phyloP scores from a whole-genome alignment of 2,113 vertebrate genomes.

The Oriolus oriolus region DNA sequence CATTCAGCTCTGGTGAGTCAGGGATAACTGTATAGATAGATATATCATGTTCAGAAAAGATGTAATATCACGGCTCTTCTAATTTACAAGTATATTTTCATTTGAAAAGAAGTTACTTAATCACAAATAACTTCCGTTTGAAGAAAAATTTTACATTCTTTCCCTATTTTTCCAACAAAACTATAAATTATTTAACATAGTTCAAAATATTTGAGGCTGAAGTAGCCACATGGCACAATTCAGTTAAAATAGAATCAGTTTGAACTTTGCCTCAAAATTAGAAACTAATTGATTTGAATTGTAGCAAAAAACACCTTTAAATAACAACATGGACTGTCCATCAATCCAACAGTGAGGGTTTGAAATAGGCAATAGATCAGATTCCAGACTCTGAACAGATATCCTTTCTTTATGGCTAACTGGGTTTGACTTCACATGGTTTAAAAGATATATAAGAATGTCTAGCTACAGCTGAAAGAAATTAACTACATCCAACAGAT shows the following conservation, averaged over 20 bases:
- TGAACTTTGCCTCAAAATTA: constrained; percentile 43
- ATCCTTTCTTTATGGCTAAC: background rate
- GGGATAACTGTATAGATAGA: background rate
- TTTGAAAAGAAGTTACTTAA: background rate
- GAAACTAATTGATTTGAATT: constrained; percentile 32
- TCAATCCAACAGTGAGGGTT: background rate
- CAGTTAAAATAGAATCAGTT: constrained; percentile 45
- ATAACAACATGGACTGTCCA: background rate
- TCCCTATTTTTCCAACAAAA: constrained; percentile 42
- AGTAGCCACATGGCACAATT: constrained; percentile 26
- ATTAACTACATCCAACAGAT: background rate
- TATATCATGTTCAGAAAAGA: background rate
- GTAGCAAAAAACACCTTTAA: background rate
- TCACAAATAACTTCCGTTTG: background rate
- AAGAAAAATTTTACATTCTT: constrained; percentile 24
- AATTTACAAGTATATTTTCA: background rate
- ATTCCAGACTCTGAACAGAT: constrained; percentile 35
- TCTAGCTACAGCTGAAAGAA: constrained; percentile 38
- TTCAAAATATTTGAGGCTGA: constrained; percentile 45
- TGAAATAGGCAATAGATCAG: background rate
- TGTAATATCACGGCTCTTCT: background rate
- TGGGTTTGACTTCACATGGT: background rate
- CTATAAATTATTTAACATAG: constrained; percentile 43
- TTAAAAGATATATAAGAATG: background rate
- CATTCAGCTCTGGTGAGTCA: background rate